phyloP scores from a whole-genome alignment of 2,797 vertebrate species.

The Xenops minutus region DNA sequence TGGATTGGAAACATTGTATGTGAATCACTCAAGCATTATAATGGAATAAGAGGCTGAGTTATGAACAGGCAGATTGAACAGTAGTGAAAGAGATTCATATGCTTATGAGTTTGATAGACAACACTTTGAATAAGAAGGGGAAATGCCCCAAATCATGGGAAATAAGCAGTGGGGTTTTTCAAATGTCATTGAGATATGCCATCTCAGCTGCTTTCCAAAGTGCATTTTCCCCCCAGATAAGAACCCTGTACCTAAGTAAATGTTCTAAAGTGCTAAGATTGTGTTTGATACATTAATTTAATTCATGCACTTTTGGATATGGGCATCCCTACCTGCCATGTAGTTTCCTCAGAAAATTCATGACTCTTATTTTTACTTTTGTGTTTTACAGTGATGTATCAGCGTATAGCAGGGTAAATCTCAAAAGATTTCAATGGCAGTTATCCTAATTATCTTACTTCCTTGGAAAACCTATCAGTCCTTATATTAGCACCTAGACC shows the following conservation, averaged over 20 bases:
- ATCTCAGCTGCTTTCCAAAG: background rate
- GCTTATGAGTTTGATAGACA: slow-evolving; percentile 50
- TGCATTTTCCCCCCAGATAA: background rate
- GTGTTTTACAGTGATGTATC: background rate
- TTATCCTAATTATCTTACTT: background rate
- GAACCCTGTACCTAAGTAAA: background rate
- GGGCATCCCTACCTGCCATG: background rate
- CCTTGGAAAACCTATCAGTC: background rate
- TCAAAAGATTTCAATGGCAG: background rate
- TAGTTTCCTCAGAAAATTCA: background rate
- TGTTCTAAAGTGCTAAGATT: background rate
- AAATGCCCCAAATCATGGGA: background rate
- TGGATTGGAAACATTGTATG: slow-evolving; percentile 70
- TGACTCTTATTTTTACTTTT: background rate
- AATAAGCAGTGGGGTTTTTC: background rate
- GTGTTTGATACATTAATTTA: background rate
- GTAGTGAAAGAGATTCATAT: slow-evolving; percentile 67
- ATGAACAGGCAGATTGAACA: slow-evolving; percentile 59
- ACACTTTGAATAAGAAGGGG: background rate
- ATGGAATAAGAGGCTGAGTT: slow-evolving; percentile 74
- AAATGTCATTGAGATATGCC: background rate
- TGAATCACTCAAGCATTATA: slow-evolving; percentile 74
- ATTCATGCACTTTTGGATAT: background rate
- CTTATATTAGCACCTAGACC: background rate
- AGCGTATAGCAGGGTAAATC: background rate